phyloP scores from a whole-genome alignment of 2,113 vertebrate genomes.

The Epinephelus lanceolatus region DNA sequence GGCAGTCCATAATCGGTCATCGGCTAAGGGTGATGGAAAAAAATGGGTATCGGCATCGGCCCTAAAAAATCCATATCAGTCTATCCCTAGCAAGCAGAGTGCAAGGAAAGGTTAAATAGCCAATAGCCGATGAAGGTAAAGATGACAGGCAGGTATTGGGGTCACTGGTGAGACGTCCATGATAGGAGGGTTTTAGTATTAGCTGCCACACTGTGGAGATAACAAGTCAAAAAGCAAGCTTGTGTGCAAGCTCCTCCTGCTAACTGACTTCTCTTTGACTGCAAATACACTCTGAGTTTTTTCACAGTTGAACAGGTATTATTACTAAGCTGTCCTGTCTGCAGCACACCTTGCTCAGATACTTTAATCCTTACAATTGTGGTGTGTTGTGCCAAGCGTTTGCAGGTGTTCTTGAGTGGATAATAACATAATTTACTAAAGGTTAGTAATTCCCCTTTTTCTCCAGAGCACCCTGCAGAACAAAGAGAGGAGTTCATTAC shows the following conservation, averaged over 20 bases:
- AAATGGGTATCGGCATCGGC: no score
- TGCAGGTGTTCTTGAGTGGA: not conserved
- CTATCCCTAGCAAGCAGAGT: not conserved
- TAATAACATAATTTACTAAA: not conserved
- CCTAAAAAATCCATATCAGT: no score
- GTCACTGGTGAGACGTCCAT: not conserved
- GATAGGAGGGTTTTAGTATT: slow-evolving; percentile 5
- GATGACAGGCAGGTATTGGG: not conserved
- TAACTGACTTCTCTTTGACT: not conserved
- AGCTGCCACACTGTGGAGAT: slow-evolving; percentile 15
- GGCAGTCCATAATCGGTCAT: no score
- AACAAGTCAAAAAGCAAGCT: slow-evolving; percentile 6
- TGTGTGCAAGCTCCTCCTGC: not conserved
- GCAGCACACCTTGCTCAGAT: not conserved
- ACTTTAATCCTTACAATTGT: not conserved
- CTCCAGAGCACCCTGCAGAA: not conserved
- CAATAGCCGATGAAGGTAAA: not conserved
- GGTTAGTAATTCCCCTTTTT: not conserved
- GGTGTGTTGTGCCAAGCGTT: not conserved
- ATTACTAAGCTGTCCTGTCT: not conserved
- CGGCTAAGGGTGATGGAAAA: no score
- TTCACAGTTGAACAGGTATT: not conserved
- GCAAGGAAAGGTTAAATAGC: slow-evolving; percentile 1
- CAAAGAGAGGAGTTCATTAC: not conserved
- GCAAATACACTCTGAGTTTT: not conserved